Conservation (phyloP, 2,888 invertebrate species). For the Polyploca ridens region DNA sequence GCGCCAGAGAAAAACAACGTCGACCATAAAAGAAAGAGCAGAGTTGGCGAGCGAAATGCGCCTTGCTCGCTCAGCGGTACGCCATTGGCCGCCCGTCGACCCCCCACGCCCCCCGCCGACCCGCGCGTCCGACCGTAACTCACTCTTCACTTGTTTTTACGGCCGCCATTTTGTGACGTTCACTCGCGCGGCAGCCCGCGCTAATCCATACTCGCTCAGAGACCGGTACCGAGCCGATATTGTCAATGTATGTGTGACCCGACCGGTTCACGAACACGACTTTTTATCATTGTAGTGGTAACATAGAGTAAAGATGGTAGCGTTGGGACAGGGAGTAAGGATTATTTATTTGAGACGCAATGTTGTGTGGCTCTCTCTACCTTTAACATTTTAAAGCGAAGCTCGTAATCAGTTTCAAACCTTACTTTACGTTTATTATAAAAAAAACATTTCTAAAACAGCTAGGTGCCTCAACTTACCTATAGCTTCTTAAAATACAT, state of each 20-base stretch:
- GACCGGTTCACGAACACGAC: constrained; percentile 30
- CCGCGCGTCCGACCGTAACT: constrained; percentile 73
- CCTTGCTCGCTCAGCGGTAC: constrained; percentile 72
- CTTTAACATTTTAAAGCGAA: background rate
- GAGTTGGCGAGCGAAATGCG: constrained; percentile 77
- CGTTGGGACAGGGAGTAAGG: constrained; percentile 19
- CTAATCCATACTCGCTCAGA: constrained; percentile 66
- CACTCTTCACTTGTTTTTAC: constrained; percentile 84
- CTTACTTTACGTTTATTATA: background rate
- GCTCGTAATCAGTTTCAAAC: background rate
- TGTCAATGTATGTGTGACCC: constrained; percentile 66
- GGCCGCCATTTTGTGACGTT: constrained; percentile 85
- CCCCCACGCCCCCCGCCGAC: constrained; percentile 41
- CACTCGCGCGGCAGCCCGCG: constrained; percentile 76
- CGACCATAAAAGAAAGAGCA: constrained; percentile 82
- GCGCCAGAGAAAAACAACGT: constrained; percentile 80
- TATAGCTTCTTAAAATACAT: background rate
- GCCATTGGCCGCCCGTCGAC: constrained; percentile 71
- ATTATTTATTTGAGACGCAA: constrained; percentile 12
- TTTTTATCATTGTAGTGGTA: constrained; percentile 24
- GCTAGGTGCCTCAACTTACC: no score
- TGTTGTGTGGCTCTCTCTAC: background rate
- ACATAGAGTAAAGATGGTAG: constrained; percentile 29
- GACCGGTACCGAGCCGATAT: constrained; percentile 36
- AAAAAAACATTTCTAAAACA: no score